phyloP scores from a whole-genome alignment of 2,797 vertebrate species.

The Phylloscopus collybita region DNA sequence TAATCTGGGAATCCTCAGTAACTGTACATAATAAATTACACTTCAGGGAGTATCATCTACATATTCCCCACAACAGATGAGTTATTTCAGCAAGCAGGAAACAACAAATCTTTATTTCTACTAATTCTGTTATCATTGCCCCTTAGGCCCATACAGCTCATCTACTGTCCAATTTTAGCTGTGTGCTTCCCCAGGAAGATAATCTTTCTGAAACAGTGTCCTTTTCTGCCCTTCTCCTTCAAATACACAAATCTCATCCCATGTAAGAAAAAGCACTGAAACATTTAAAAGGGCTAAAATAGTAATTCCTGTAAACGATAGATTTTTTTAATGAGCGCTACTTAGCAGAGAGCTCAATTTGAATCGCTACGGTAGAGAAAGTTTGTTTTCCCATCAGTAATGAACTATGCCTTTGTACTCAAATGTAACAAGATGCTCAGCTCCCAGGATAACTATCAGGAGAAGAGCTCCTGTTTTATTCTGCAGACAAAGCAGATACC shows the following conservation, averaged over 20 bases:
- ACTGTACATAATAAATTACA: background rate
- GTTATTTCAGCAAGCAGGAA: conserved; percentile 29
- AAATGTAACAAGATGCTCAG: conserved; percentile 49
- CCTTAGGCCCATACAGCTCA: conserved; percentile 10
- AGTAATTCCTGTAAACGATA: background rate
- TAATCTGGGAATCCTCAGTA: conserved; percentile 10
- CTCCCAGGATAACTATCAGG: conserved; percentile 56
- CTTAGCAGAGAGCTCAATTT: conserved; percentile 16
- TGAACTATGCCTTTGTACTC: conserved; percentile 55
- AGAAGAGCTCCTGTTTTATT: conserved; percentile 46
- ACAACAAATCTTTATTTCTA: conserved; percentile 9
- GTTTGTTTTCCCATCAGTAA: conserved; percentile 62
- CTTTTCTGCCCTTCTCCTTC: background rate
- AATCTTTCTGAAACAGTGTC: background rate
- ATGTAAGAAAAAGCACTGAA: background rate
- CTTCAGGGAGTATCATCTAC: background rate
- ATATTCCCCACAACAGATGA: background rate
- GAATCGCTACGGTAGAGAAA: background rate
- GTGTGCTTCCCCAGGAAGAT: background rate
- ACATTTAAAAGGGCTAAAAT: background rate
- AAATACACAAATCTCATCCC: background rate
- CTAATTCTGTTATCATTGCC: conserved; percentile 1
- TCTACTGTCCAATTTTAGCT: background rate
- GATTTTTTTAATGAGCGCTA: conserved; percentile 35
- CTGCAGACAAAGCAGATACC: conserved; percentile 63